Conservation (phyloP, 2,113 vertebrate genomes). For the Laticauda colubrina region DNA sequence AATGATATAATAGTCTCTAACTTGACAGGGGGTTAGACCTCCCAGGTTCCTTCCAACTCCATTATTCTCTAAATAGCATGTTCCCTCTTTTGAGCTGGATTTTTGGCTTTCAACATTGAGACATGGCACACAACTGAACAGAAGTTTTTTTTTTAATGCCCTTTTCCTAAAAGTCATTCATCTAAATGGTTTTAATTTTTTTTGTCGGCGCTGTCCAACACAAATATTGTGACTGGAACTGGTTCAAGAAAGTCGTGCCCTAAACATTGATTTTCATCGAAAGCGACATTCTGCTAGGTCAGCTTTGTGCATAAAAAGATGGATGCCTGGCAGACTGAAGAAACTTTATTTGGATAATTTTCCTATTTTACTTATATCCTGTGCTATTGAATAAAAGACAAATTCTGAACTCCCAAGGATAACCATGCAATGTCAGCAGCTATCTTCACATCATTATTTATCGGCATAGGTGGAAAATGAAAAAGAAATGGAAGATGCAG, state of each 20-base stretch:
- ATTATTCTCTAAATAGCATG: conserved; percentile 10
- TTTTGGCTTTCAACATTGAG: conserved; percentile 29
- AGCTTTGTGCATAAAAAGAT: conserved; percentile 60
- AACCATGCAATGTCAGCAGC: not conserved
- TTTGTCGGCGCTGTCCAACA: conserved; percentile 54
- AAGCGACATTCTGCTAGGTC: conserved; percentile 42
- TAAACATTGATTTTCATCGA: conserved; percentile 54
- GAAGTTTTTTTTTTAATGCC: conserved; percentile 55
- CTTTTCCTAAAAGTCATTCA: conserved; percentile 46
- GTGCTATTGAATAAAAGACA: conserved; percentile 52
- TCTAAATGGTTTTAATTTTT: conserved; percentile 45
- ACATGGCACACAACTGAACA: conserved; percentile 53
- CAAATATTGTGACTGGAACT: conserved; percentile 57
- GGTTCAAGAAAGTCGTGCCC: conserved; percentile 48
- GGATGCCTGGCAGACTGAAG: conserved; percentile 50
- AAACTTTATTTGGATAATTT: conserved; percentile 55
- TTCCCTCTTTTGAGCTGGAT: conserved; percentile 43
- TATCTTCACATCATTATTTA: conserved; percentile 19
- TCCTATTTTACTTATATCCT: conserved; percentile 49
- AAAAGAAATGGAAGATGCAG: not conserved
- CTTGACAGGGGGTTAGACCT: no score
- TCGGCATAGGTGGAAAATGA: conserved; percentile 9
- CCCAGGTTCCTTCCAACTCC: not conserved
- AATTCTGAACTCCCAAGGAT: conserved; percentile 23
- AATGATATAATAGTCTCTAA: no score